Conservation (phyloP, 2,888 invertebrate genomes). For the Gibbula magus region DNA sequence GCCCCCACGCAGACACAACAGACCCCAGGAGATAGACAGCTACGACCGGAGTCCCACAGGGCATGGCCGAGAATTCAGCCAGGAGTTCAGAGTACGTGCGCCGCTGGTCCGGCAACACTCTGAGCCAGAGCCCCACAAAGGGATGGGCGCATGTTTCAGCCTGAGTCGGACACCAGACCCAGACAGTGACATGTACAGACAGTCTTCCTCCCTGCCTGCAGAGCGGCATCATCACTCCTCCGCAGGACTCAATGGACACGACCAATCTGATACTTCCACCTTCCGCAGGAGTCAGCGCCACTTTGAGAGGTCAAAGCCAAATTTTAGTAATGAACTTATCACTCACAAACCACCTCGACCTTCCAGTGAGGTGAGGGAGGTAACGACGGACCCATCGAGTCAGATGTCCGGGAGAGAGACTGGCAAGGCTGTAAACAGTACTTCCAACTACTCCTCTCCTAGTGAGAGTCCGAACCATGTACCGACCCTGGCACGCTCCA, state of each 20-base stretch:
- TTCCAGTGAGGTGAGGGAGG: not conserved
- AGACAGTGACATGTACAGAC: not conserved
- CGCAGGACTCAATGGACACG: not conserved
- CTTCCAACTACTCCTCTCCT: not conserved
- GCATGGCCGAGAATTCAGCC: not conserved
- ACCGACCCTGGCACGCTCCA: not conserved
- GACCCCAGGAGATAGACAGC: slow-evolving; percentile 3
- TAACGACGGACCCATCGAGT: not conserved
- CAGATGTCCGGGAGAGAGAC: not conserved
- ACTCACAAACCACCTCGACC: not conserved
- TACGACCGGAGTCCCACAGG: slow-evolving; percentile 27
- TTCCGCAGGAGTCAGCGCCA: not conserved
- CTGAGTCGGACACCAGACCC: not conserved
- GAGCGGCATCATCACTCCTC: not conserved
- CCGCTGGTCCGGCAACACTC: slow-evolving; percentile 10
- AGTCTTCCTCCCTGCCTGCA: not conserved
- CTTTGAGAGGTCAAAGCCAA: not conserved
- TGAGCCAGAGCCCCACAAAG: not conserved
- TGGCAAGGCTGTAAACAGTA: not conserved
- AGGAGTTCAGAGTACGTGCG: not conserved
- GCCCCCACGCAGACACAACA: slow-evolving; percentile 47
- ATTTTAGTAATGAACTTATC: not conserved
- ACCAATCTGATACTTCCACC: not conserved
- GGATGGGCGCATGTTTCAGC: slow-evolving; percentile 10
- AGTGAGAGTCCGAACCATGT: slow-evolving; percentile 2